Percentiles rank a stretch among this genome's conserved stretches.
Evolutionary conservation across 2,888 invertebrate genomes (phyloP).

Genomic region (Deilephila elpenor): DNA sequence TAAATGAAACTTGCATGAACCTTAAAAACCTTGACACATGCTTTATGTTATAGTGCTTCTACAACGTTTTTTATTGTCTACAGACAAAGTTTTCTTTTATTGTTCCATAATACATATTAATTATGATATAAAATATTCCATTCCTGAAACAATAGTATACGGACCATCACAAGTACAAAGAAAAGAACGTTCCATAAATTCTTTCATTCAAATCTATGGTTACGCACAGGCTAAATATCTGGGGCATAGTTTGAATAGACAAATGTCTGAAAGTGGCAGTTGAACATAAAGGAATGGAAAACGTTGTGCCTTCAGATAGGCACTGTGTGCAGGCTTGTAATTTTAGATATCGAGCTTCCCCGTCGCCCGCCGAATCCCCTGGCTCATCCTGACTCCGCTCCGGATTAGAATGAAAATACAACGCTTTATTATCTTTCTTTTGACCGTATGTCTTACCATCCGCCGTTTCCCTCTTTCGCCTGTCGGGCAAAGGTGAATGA

Average conservation of each 20-base stretch:
- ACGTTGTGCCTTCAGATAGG: slow-evolving; percentile 75
- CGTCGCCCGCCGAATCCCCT: slow-evolving; percentile 60
- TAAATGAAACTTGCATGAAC: slow-evolving; percentile 22
- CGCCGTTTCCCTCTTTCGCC: slow-evolving; percentile 58
- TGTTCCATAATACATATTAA: neutral
- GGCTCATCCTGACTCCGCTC: slow-evolving; percentile 64
- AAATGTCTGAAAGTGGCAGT: slow-evolving; percentile 78
- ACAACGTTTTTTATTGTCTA: slow-evolving; percentile 13
- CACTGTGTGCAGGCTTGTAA: slow-evolving; percentile 79
- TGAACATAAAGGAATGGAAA: slow-evolving; percentile 77
- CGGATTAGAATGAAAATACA: slow-evolving; percentile 82
- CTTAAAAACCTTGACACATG: slow-evolving; percentile 25
- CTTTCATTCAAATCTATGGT: slow-evolving; percentile 53
- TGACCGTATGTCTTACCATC: slow-evolving; percentile 79
- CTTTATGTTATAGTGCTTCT: slow-evolving; percentile 21
- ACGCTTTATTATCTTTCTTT: slow-evolving; percentile 80
- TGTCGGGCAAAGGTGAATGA: slow-evolving; percentile 59
- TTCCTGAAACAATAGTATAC: neutral
- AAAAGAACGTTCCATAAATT: slow-evolving; percentile 38
- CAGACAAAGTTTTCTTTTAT: slow-evolving; percentile 13
- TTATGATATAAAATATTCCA: neutral
- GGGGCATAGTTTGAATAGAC: slow-evolving; percentile 73
- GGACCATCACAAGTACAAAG: neutral
- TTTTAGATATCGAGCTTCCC: slow-evolving; percentile 80
- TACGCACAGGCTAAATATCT: slow-evolving; percentile 54